Conservation (phyloP, 2,797 vertebrate species). For the Cyprinodon diabolis region DNA sequence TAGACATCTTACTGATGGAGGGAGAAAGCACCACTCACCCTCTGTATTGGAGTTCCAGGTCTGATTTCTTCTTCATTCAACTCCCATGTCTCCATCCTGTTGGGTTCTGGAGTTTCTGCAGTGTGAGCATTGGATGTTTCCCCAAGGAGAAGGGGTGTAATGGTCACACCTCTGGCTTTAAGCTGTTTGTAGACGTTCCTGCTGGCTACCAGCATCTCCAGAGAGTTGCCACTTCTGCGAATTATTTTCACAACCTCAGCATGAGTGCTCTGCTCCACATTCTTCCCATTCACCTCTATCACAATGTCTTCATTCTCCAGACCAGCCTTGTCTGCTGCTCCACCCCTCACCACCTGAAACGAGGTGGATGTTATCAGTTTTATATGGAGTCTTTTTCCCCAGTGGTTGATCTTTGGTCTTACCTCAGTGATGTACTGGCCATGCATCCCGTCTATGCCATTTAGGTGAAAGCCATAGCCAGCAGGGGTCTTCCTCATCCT, state of each 20-base stretch:
- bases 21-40: constrained; percentile 64
- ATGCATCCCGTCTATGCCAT: constrained; percentile 81
- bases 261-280: constrained; percentile 82
- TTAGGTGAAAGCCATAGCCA: constrained; percentile 92
- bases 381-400: neutral
- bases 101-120: constrained; percentile 12
- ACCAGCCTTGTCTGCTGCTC: constrained; percentile 84
- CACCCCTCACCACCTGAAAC: constrained; percentile 83
- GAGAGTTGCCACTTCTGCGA: constrained; percentile 68
- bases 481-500: constrained; percentile 81
- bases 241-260: constrained; percentile 86
- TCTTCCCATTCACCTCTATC: constrained; percentile 88
- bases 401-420: constrained; percentile 1
- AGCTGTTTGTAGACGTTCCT: constrained; percentile 82
- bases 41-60: constrained; percentile 58
- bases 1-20: neutral
- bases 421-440: constrained; percentile 89
- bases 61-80: neutral
- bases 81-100: neutral
- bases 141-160: constrained; percentile 69
- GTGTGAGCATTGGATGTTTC: constrained; percentile 46
- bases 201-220: constrained; percentile 87
- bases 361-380: neutral
- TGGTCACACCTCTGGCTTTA: constrained; percentile 78
- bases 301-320: constrained; percentile 85